phyloP scores from a whole-genome alignment of 2,797 vertebrate genomes.

The Euthynnus affinis region DNA sequence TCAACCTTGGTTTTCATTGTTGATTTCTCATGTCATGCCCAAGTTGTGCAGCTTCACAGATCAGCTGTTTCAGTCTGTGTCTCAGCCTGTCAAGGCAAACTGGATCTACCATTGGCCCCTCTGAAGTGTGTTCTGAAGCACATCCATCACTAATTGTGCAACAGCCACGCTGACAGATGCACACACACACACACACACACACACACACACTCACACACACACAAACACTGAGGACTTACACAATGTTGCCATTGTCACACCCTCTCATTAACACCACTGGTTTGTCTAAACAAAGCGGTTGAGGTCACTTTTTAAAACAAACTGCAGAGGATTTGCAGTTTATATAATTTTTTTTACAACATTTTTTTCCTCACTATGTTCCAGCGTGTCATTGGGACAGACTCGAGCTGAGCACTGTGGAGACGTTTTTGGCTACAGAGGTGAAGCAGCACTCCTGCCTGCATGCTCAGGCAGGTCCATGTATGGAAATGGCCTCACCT shows the following conservation, averaged over 20 bases:
- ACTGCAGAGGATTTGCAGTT: slow-evolving; percentile 6
- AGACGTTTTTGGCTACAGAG: slow-evolving; percentile 14
- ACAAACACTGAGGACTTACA: slow-evolving; percentile 26
- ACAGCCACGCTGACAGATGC: slow-evolving; percentile 40
- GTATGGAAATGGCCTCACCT: slow-evolving; percentile 49
- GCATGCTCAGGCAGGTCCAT: slow-evolving; percentile 62
- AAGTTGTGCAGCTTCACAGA: slow-evolving; percentile 44
- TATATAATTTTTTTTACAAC: not conserved
- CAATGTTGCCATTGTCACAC: slow-evolving; percentile 38
- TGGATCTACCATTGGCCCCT: slow-evolving; percentile 60
- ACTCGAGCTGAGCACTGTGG: not conserved
- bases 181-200: not conserved
- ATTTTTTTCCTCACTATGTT: not conserved
- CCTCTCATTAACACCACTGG: slow-evolving; percentile 42
- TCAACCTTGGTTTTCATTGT: not conserved
- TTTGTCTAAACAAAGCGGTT: slow-evolving; percentile 26
- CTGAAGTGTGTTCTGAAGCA: slow-evolving; percentile 53
- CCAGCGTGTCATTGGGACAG: not conserved
- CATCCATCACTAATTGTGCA: slow-evolving; percentile 67
- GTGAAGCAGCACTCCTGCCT: slow-evolving; percentile 21
- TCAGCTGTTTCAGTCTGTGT: slow-evolving; percentile 63
- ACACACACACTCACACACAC: slow-evolving; percentile 27
- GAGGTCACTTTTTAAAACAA: slow-evolving; percentile 36
- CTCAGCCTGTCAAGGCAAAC: slow-evolving; percentile 62
- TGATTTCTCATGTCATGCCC: not conserved